Evolutionary conservation across 2,797 vertebrate species (phyloP).

Genomic region (Rhinophrynus dorsalis): DNA sequence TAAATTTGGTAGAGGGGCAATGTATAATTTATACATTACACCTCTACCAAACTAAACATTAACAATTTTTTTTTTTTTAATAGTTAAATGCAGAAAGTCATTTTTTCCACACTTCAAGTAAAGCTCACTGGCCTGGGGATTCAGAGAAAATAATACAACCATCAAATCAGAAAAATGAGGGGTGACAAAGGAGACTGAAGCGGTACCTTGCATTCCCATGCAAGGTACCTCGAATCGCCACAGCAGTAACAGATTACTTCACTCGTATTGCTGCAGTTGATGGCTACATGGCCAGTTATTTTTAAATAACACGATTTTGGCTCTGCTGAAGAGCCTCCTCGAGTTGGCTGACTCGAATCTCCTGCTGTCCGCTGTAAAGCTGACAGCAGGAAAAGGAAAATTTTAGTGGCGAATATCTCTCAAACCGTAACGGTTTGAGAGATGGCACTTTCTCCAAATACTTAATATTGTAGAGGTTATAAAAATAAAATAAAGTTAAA

Average conservation of each 20-base stretch:
- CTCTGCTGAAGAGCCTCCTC: too few species aligned
- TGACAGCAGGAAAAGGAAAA: too few species aligned
- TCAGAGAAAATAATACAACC: slow-evolving; percentile 99
- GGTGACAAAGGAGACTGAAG: slow-evolving; percentile 93
- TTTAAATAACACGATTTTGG: too few species aligned
- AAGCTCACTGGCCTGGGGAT: slow-evolving; percentile 98
- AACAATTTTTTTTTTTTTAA: slow-evolving; percentile 94
- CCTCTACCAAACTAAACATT: slow-evolving; percentile 99
- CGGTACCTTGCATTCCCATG: slow-evolving; percentile 96
- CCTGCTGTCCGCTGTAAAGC: too few species aligned
- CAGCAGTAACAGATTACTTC: slow-evolving; percentile 99
- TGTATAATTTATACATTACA: slow-evolving; percentile 99
- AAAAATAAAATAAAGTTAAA: too few species aligned
- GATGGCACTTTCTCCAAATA: too few species aligned
- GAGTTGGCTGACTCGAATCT: too few species aligned
- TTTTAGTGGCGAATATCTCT: too few species aligned
- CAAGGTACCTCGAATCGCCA: slow-evolving; percentile 97
- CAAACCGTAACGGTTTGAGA: too few species aligned
- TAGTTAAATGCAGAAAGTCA: slow-evolving; percentile 99
- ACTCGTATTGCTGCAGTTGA: slow-evolving; percentile 96
- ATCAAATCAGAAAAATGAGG: slow-evolving; percentile 99
- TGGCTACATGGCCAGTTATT: slow-evolving; percentile 96
- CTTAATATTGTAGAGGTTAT: too few species aligned
- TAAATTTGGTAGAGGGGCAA: slow-evolving; percentile 91
- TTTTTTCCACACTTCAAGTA: slow-evolving; percentile 90